Evolutionary conservation across 2,888 invertebrate genomes (phyloP).

Genomic region (Cerastoderma edule): DNA sequence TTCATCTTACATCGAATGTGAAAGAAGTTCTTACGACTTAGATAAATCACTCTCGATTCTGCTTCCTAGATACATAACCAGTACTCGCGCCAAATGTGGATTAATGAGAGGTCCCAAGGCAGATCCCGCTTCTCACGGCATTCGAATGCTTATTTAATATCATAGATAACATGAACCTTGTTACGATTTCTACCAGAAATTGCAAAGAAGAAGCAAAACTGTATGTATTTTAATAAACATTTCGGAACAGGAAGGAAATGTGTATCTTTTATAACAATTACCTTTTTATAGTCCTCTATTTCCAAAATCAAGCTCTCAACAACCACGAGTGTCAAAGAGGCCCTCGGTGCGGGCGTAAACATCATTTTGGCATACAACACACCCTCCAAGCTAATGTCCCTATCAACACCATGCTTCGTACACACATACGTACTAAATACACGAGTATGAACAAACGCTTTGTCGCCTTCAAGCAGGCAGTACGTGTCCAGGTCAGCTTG

Average conservation of each 20-base stretch:
- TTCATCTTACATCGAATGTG: too few species aligned
- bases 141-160: too few species aligned
- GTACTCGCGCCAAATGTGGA: too few species aligned
- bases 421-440: slow-evolving; percentile 22
- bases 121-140: too few species aligned
- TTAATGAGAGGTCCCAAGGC: too few species aligned
- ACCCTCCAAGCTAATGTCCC: slow-evolving; percentile 10
- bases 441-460: slow-evolving; percentile 23
- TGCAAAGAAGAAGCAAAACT: too few species aligned
- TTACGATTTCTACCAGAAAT: neutral
- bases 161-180: neutral
- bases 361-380: slow-evolving; percentile 19
- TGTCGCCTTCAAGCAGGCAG: slow-evolving; percentile 1
- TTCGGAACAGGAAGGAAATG: too few species aligned
- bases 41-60: too few species aligned
- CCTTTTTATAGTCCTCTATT: slow-evolving; percentile 4
- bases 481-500: neutral
- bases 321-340: neutral
- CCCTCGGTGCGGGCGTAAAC: neutral
- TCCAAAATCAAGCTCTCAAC: neutral
- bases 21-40: too few species aligned
- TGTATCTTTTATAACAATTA: neutral
- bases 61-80: too few species aligned
- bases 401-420: slow-evolving; percentile 6
- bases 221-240: too few species aligned